These are phyloP conservation scores for Tenthredo livida DNA, from an alignment of 2,888 invertebrate species.

Conservation along the genomic window DNA sequence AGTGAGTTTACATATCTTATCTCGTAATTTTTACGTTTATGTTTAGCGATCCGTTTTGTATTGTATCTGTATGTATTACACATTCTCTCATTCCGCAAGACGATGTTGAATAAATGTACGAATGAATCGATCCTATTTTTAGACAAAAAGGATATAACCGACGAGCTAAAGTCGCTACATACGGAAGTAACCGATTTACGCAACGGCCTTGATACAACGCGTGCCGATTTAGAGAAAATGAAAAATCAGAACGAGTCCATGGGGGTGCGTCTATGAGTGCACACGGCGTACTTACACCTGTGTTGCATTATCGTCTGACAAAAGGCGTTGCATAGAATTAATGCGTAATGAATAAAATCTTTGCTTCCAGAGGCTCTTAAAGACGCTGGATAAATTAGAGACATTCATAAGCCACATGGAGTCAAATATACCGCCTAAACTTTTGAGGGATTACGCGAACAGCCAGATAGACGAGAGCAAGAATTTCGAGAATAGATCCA, in stretches of 20 bases:
- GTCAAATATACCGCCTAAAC: constrained; percentile 64
- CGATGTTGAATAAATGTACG: neutral
- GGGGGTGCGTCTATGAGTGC: too few relatives aligned
- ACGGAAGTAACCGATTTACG: neutral
- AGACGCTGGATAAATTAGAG: constrained; percentile 58
- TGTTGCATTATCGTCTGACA: too few relatives aligned
- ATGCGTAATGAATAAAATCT: neutral
- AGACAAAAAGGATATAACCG: neutral
- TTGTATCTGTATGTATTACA: too few relatives aligned
- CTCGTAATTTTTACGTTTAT: neutral
- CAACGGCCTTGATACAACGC: neutral
- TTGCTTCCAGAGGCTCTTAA: constrained; percentile 57
- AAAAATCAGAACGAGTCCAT: neutral
- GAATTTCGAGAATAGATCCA: neutral
- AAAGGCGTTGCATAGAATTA: too few relatives aligned
- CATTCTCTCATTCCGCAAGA: too few relatives aligned
- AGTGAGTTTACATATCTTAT: neutral
- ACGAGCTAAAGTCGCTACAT: neutral
- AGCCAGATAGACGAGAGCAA: neutral
- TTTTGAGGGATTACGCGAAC: constrained; percentile 59
- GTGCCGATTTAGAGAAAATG: neutral
- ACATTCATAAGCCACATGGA: constrained; percentile 64
- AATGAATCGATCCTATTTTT: neutral
- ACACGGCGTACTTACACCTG: too few relatives aligned
- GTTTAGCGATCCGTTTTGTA: neutral